Percentiles rank a stretch among this genome's conserved stretches.
Conservation (phyloP, 2,113 vertebrate genomes). For the rabbit (Oryctolagus cuniculus) region DNA sequence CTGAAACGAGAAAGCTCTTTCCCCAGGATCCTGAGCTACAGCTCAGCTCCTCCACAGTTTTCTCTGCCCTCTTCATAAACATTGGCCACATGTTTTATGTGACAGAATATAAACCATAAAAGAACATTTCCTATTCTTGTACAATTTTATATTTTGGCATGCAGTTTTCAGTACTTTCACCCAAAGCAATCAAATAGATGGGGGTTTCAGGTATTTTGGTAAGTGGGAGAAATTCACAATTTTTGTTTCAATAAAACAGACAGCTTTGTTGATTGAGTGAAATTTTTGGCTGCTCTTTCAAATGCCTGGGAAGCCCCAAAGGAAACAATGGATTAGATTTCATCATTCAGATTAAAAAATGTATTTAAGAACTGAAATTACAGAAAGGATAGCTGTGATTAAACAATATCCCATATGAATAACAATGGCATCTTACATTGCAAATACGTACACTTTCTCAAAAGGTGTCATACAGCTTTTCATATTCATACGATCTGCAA, state of each 20-base stretch:
- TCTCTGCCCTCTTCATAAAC: not conserved
- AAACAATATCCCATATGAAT: not conserved
- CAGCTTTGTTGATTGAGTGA: not conserved
- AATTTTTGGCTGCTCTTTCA: constrained; percentile 20
- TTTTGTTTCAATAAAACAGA: constrained; percentile 41
- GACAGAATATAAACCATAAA: not conserved
- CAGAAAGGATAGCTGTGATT: not conserved
- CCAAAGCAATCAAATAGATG: constrained; percentile 16
- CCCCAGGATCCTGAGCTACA: not conserved
- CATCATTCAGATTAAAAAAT: constrained; percentile 29
- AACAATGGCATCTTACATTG: not conserved
- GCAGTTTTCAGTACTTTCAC: not conserved
- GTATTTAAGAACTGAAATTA: constrained; percentile 12
- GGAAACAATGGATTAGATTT: not conserved
- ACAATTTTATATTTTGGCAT: not conserved
- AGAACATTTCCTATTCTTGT: not conserved
- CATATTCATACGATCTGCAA: not conserved
- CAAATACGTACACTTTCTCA: not conserved
- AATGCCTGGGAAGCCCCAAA: constrained; percentile 44
- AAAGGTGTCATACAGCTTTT: not conserved
- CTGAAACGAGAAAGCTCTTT: not conserved
- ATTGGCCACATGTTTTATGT: not conserved
- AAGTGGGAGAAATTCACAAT: constrained; percentile 2
- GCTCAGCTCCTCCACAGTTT: not conserved
- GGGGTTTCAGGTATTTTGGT: constrained; percentile 18